Base-by-base conservation (phyloP, 2,888 invertebrate genomes). In the Orgyia antiqua region DNA sequence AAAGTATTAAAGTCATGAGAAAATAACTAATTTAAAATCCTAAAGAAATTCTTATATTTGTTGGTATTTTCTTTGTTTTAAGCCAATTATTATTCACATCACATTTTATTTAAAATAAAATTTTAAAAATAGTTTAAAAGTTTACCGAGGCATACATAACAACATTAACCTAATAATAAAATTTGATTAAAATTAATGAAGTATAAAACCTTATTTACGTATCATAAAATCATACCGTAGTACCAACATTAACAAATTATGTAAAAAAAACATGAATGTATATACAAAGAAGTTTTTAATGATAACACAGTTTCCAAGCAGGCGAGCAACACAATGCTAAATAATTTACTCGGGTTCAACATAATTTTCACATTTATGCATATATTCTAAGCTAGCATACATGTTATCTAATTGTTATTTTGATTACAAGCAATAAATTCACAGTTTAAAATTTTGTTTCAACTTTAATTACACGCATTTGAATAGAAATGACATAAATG, bases 361-460 rank as follows among this genome's bases (percentile, higher is more conserved):
- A 15, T 32, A 31, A 31, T 46, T 34, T 33, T 29, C 31, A 34
- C 20, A 26, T 39, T 29, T 38, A 40, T 31, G 13, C 17, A 42
- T 29, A 32, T 13, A 33, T 33, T 35, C 23, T 27, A 25, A 34
- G 31, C 25, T 42, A 33, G 39, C 33, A 34, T 26, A 29, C 25
- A 21, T 42, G 31, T 47, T 38, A 51, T 36, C 36, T 46, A 46
- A 50, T 53, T 38, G 37, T 44, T 50, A 34, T 36, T 46, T 33
- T 37, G 51, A 44, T 44, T 43, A 42, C 38, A 46, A 24, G 27
- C 21, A 33, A 40, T 46, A 37, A 43, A 40, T 42, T 29, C 20
- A 35, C 35, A 36, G 32, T 33, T 24, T 42, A 24, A 39, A 34
- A 31, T 35, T 46, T 42, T 30, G 26, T 36, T 32, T 31, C 20